A percentile compares a stretch with the other conserved stretches of the same genome.
These are phyloP conservation scores for Cetonia aurata DNA, from an alignment of 2,888 invertebrate genomes.

Conservation along the genomic window DNA sequence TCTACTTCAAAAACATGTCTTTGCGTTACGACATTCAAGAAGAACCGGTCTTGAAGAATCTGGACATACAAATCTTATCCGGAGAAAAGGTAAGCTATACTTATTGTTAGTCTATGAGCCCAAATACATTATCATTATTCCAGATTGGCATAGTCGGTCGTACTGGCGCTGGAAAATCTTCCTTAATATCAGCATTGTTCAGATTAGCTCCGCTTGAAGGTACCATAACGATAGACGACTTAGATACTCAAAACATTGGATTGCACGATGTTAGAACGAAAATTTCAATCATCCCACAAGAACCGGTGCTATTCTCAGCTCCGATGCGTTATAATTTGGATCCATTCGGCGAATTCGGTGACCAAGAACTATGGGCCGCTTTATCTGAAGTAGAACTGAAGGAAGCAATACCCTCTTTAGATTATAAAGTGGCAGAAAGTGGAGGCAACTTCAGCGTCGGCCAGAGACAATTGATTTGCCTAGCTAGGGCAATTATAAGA, in stretches of 20 bases:
- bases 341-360: slow-evolving; percentile 80
- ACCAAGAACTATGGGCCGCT: slow-evolving; percentile 81
- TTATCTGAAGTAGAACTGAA: slow-evolving; percentile 83
- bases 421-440: slow-evolving; percentile 79
- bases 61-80: slow-evolving; percentile 73
- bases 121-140: slow-evolving; percentile 16
- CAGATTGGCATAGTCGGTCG: slow-evolving; percentile 87
- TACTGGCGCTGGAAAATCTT: slow-evolving; percentile 89
- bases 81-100: slow-evolving; percentile 72
- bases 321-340: slow-evolving; percentile 86
- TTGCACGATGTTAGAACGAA: slow-evolving; percentile 83
- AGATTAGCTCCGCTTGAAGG: slow-evolving; percentile 84
- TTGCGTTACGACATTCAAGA: slow-evolving; percentile 74
- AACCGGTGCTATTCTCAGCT: slow-evolving; percentile 75
- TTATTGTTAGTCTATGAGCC: neutral
- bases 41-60: slow-evolving; percentile 78
- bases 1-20: slow-evolving; percentile 72
- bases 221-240: slow-evolving; percentile 80
- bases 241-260: slow-evolving; percentile 78
- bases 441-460: slow-evolving; percentile 90
- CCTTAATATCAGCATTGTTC: slow-evolving; percentile 85
- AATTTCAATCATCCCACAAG: slow-evolving; percentile 79
- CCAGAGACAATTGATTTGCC: slow-evolving; percentile 87
- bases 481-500: slow-evolving; percentile 86
- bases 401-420: slow-evolving; percentile 73